These are phyloP conservation scores for Ahaetulla prasina DNA, from an alignment of 2,113 vertebrate species.

Conservation along the genomic window DNA sequence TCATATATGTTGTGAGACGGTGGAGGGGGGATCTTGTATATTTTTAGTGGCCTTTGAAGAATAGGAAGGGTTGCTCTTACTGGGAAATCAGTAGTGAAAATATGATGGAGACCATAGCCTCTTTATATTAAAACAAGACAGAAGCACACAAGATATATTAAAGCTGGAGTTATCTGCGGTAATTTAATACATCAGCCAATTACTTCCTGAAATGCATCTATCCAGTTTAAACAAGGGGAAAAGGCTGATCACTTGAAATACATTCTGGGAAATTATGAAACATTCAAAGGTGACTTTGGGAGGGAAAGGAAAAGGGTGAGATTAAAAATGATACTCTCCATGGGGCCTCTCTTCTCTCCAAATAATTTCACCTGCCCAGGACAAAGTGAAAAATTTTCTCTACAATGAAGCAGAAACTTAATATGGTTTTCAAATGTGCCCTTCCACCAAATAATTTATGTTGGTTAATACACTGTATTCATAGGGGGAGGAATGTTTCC, in stretches of 20 bases:
- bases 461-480: background rate
- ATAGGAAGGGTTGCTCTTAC: background rate
- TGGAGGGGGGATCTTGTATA: background rate
- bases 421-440: background rate
- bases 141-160: background rate
- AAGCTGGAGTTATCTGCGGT: slow-evolving; percentile 15
- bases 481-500: slow-evolving; percentile 7
- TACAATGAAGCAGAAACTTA: background rate
- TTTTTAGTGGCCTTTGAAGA: background rate
- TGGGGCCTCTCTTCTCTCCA: background rate
- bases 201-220: background rate
- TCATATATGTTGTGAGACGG: background rate
- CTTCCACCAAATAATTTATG: background rate
- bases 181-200: slow-evolving; percentile 33
- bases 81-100: background rate
- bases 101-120: background rate
- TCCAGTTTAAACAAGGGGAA: background rate
- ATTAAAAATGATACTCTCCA: background rate
- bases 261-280: slow-evolving; percentile 14
- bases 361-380: slow-evolving; percentile 34
- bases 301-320: background rate
- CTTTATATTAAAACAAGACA: background rate
- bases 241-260: slow-evolving; percentile 21
- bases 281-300: background rate
- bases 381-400: background rate